These are phyloP conservation scores for Lampropteryx suffumata DNA, from an alignment of 2,888 invertebrate genomes.

Conservation along the genomic window DNA sequence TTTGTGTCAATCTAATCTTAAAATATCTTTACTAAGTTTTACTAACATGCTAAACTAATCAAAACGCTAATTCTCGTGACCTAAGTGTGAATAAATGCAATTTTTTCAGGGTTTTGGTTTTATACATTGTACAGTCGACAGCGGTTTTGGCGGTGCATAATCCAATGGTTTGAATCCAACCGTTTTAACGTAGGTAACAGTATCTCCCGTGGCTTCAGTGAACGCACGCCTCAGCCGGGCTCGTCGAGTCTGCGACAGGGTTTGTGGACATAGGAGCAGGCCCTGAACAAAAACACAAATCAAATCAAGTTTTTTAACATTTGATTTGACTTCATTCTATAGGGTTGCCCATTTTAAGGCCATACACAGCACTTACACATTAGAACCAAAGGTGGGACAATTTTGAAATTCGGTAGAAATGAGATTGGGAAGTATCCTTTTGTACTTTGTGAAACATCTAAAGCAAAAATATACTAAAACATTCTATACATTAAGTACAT, in stretches of 20 bases:
- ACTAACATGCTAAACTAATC: slow-evolving; percentile 29
- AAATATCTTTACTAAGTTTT: slow-evolving; percentile 13
- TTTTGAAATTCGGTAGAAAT: slow-evolving; percentile 10
- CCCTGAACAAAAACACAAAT: slow-evolving; percentile 85
- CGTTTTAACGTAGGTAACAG: slow-evolving; percentile 94
- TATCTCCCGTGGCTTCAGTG: slow-evolving; percentile 94
- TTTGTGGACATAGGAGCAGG: slow-evolving; percentile 94
- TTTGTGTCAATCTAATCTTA: slow-evolving; percentile 34
- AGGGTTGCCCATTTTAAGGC: slow-evolving; percentile 58
- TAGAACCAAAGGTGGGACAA: slow-evolving; percentile 28
- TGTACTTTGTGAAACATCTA: slow-evolving; percentile 9
- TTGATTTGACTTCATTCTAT: slow-evolving; percentile 61
- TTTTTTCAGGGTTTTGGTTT: neutral
- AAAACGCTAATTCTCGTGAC: slow-evolving; percentile 4
- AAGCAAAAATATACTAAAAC: slow-evolving; percentile 12
- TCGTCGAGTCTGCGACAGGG: slow-evolving; percentile 93
- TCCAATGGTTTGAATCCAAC: slow-evolving; percentile 82
- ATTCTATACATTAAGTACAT: slow-evolving; percentile 2
- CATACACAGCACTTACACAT: slow-evolving; percentile 76
- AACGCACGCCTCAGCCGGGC: slow-evolving; percentile 93
- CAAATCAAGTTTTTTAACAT: slow-evolving; percentile 57
- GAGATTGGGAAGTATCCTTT: neutral
- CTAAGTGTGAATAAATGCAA: neutral
- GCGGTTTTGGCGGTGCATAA: slow-evolving; percentile 65
- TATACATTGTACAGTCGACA: slow-evolving; percentile 71